Evolutionary conservation across 1,140 invertebrate genomes (phyloP), one percentile per base, ranked within the genome.

Genomic region (Cherax destructor): DNA sequence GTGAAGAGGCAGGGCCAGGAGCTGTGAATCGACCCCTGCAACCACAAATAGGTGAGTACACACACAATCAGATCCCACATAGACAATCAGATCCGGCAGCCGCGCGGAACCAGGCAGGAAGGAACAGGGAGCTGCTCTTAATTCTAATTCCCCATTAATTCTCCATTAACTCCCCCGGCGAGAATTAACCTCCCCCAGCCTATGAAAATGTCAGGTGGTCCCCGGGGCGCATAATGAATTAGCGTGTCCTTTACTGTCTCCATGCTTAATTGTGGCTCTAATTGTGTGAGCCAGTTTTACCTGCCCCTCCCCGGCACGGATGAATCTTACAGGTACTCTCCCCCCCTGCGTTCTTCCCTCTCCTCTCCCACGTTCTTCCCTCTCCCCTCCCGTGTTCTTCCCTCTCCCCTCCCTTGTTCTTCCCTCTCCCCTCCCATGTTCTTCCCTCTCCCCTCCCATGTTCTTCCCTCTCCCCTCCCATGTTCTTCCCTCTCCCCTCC

Each of bases 141-240:
- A 74, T 74, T 74, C 69, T 74, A 74, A 74, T 74, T 74, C 69
- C n/a, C 69, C 69, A 74, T 74, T 74, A 74, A 74, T 74, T 74
- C 69, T 30, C 69, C 69, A 74, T 74, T 74, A 74, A 74, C 69
- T 30, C n/a, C 69, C 69, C 69, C n/a, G n/a, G 13, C n/a, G 69
- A 74, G 69, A 74, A 74, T 74, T 74, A 74, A 74, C 69, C 21
- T 21, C 69, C 69, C 69, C 69, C 69, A 21, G 69, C 24, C 69
- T 74, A 24, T 74, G 69, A 74, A 74, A 74, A 74, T 74, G 69
- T 74, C 69, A 74, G n/a, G 69, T 74, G 69, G 5, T 74, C 69
- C 21, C 69, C 69, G 16, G 61, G 10, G 69, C 69, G 69, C 69
- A 74, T 74, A 74, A 74, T 74, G 69, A 74, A 74, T 74, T 24